Conservation (phyloP, 2,113 vertebrate species). For the Podocnemis expansa region DNA sequence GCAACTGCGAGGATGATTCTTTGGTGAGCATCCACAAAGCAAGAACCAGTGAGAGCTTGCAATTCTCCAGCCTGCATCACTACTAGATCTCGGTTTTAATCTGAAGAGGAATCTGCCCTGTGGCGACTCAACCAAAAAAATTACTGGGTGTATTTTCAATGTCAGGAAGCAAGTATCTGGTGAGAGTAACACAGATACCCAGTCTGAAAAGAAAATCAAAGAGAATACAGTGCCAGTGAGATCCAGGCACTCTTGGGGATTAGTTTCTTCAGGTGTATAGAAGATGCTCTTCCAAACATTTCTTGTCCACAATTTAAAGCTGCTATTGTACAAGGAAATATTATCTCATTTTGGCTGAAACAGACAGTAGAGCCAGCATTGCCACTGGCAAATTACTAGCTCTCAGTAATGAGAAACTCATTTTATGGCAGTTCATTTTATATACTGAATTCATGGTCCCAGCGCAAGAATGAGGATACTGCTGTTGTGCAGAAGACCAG, state of each 20-base stretch:
- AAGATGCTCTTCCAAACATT: background rate
- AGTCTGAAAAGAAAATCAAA: background rate
- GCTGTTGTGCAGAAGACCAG: conserved; percentile 31
- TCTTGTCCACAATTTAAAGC: background rate
- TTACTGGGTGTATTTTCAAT: background rate
- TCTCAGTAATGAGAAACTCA: conserved; percentile 3
- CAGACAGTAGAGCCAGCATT: background rate
- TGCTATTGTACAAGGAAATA: background rate
- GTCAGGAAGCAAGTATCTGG: background rate
- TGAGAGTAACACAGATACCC: background rate
- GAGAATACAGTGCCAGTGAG: background rate
- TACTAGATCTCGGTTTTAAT: fast-evolving
- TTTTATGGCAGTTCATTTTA: background rate
- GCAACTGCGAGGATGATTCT: background rate
- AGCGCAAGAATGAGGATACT: conserved; percentile 22
- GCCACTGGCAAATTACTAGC: background rate
- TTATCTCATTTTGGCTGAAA: background rate
- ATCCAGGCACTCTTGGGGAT: background rate
- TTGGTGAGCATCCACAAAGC: background rate
- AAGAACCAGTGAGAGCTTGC: background rate
- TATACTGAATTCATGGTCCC: conserved; percentile 8
- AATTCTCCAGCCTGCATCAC: background rate
- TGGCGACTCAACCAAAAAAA: background rate
- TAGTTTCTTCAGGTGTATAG: background rate
- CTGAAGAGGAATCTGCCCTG: conserved; percentile 16